These are phyloP conservation scores for Poeciliopsis prolifica DNA, from an alignment of 2,113 vertebrate species.

Conservation along the genomic window DNA sequence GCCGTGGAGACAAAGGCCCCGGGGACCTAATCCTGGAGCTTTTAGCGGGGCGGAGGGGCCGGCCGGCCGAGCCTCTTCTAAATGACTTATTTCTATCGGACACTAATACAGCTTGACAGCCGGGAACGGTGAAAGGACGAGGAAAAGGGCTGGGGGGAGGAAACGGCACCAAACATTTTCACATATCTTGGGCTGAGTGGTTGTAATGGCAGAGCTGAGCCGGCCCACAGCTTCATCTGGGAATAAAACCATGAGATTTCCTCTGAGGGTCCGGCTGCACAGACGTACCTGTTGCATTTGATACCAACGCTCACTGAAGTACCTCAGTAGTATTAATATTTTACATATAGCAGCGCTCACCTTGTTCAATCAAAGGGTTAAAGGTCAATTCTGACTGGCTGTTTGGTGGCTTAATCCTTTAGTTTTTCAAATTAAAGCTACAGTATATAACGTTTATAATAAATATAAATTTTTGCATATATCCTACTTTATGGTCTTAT, in stretches of 20 bases:
- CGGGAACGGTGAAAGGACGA: slow-evolving; percentile 78
- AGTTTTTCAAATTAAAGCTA: neutral
- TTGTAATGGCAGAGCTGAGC: slow-evolving; percentile 51
- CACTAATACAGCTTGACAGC: slow-evolving; percentile 87
- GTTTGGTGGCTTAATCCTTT: neutral
- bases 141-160: slow-evolving; percentile 36
- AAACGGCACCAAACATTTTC: slow-evolving; percentile 74
- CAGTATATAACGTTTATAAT: too few relatives aligned
- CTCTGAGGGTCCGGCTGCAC: slow-evolving; percentile 21
- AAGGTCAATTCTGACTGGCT: too few relatives aligned
- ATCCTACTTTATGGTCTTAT: too few relatives aligned
- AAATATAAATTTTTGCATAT: too few relatives aligned
- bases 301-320: neutral
- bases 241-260: slow-evolving; percentile 1
- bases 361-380: too few relatives aligned
- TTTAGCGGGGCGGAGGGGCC: slow-evolving; percentile 82
- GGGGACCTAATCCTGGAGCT: slow-evolving; percentile 82
- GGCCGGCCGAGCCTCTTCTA: slow-evolving; percentile 82
- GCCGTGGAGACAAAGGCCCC: slow-evolving; percentile 84
- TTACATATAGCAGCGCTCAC: neutral
- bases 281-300: slow-evolving; percentile 42
- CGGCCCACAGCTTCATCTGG: neutral
- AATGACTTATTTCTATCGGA: slow-evolving; percentile 87
- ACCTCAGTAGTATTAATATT: neutral
- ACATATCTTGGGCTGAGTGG: slow-evolving; percentile 69